These are phyloP conservation scores for Parnassius glacialis DNA, from an alignment of 2,888 invertebrate genomes.

Conservation along the genomic window DNA sequence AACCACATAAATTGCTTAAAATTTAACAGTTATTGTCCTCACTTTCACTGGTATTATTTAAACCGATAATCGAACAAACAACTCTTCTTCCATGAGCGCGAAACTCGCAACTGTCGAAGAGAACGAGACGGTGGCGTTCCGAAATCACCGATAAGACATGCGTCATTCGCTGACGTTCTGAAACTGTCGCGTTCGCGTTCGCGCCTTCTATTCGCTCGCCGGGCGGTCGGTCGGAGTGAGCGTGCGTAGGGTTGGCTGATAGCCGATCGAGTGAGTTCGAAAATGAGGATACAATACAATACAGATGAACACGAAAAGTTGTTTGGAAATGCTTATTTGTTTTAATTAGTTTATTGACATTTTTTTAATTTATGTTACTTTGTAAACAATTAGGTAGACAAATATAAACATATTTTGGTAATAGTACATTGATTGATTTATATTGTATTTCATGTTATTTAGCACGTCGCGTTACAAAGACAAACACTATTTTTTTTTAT, in stretches of 20 bases:
- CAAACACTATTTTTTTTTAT: too few relatives aligned
- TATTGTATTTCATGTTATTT: too few relatives aligned
- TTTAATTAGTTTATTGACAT: too few relatives aligned
- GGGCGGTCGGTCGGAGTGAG: conserved; percentile 18
- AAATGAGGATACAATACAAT: background rate
- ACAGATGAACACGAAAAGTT: conserved; percentile 14
- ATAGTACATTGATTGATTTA: too few relatives aligned
- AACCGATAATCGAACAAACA: conserved; percentile 47
- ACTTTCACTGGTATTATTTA: conserved; percentile 52
- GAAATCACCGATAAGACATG: conserved; percentile 35
- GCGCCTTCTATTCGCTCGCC: conserved; percentile 26
- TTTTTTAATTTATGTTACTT: too few relatives aligned
- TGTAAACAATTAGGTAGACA: too few relatives aligned
- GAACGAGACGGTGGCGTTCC: conserved; percentile 37
- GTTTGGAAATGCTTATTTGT: too few relatives aligned
- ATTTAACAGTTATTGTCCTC: conserved; percentile 40
- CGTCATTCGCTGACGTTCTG: conserved; percentile 36
- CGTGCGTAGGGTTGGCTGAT: conserved; percentile 19
- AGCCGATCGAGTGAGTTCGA: conserved; percentile 21
- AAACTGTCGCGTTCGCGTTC: conserved; percentile 31
- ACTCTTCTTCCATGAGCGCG: conserved; percentile 61
- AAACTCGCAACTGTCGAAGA: conserved; percentile 58
- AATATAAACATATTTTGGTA: too few relatives aligned
- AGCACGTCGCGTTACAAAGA: too few relatives aligned
- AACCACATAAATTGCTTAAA: conserved; percentile 47